Evolutionary conservation across 2,113 vertebrate genomes (phyloP).

Genomic region (cattle (Bos taurus)): DNA sequence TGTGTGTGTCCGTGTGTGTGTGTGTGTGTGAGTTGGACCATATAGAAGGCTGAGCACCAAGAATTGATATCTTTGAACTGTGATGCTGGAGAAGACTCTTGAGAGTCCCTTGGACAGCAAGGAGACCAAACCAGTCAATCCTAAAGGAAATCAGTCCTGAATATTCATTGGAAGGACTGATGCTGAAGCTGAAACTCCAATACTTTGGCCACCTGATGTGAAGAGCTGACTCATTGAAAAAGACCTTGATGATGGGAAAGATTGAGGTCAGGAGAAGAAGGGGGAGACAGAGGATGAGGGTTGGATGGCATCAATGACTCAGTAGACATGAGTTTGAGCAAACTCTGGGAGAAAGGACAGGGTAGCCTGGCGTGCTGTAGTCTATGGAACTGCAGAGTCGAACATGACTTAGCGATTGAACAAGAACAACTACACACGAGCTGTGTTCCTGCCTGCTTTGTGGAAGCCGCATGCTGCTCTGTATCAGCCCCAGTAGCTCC

Average conservation of each 20-base stretch:
- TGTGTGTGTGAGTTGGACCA: neutral
- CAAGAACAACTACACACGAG: neutral
- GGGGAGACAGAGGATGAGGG: neutral
- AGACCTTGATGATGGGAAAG: neutral
- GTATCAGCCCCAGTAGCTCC: rapidly evolving
- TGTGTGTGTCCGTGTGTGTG: neutral
- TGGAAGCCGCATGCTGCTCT: neutral
- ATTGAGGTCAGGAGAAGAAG: neutral
- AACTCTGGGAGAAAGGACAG: neutral
- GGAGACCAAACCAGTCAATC: neutral
- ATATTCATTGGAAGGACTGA: neutral
- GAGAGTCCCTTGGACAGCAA: neutral
- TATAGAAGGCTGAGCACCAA: neutral
- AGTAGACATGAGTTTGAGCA: neutral
- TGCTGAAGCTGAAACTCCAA: neutral
- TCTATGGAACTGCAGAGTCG: neutral
- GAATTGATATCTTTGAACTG: neutral
- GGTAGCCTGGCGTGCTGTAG: neutral
- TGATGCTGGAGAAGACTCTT: neutral
- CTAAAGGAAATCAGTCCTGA: neutral
- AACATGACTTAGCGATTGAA: neutral
- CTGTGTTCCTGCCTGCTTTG: neutral
- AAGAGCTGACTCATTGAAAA: neutral
- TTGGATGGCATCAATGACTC: neutral
- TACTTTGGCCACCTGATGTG: neutral